A percentile compares a stretch with the other conserved stretches of the same genome.
phyloP scores from a whole-genome alignment of 2,797 vertebrate genomes.

The Acipenser transmontanus region DNA sequence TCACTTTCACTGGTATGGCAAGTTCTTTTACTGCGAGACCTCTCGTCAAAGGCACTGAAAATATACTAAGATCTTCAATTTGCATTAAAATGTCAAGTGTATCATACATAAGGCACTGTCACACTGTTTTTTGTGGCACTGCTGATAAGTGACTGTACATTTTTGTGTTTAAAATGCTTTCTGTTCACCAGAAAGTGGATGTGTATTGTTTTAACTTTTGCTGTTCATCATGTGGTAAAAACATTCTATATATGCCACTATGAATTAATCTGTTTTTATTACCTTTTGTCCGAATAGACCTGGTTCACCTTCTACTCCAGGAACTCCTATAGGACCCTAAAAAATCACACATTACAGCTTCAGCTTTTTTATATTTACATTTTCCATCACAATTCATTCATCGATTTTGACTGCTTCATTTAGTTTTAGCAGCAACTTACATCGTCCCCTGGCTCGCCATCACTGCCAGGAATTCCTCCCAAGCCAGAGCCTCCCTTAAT shows the following conservation, averaged over 20 bases:
- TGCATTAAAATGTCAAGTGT: too few species aligned
- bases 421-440: constrained; percentile 27
- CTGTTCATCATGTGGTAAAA: not conserved
- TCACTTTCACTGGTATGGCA: too few species aligned
- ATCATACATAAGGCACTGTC: too few species aligned
- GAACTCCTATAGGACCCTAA: constrained; percentile 47
- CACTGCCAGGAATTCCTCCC: constrained; percentile 43
- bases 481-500: constrained; percentile 39
- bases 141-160: too few species aligned
- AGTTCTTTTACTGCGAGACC: too few species aligned
- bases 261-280: not conserved
- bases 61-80: too few species aligned
- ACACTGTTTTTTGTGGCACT: too few species aligned
- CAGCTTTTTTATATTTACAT: not conserved
- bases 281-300: constrained; percentile 47
- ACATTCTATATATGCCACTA: not conserved
- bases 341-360: not conserved
- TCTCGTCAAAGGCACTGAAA: too few species aligned
- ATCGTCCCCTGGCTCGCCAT: constrained; percentile 58
- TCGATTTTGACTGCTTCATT: not conserved
- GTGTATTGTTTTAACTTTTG: not conserved
- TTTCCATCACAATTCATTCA: not conserved
- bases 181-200: not conserved
- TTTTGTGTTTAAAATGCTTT: not conserved
- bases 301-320: constrained; percentile 40